Base-by-base conservation (phyloP, 2,113 vertebrate species). In the Salvelinus fontinalis region DNA sequence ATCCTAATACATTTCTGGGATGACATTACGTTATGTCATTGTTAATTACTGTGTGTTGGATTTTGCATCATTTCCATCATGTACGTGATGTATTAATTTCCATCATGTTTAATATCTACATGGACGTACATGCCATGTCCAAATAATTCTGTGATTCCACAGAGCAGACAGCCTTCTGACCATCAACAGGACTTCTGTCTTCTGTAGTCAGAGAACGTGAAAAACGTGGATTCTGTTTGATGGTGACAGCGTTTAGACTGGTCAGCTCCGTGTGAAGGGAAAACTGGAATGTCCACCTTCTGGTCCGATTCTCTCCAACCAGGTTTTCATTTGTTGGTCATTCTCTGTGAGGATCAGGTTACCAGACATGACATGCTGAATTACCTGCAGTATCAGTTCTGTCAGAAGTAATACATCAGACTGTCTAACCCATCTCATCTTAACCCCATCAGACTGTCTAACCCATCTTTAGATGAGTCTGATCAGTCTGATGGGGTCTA, bases 281-380 rank as follows among this genome's bases (percentile, higher is more conserved):
- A 67, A 80, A 79, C 59, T 67, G 90, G 91, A 94, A 94, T 31
- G 29, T 3, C 29, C 86, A 90, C 89, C 91, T 92, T 91, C 92
- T 85, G 87, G 86, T 88, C 81, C 71, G 86, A 83, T 87, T 86
- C 89, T 94, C 95, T 95, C 94, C 94, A 94, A 95, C 94, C 91
- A 93, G 91, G 92, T 82, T 74, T 84, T n/a, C n/a, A n/a, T n/a
- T n/a, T n/a, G n/a, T n/a, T n/a, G 24, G 24, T 91, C 91, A 77
- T 89, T 92, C 88, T 88, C 81, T 92, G 77, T 83, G 64, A 74
- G 90, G 92, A 83, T 95, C 94, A 92, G 83, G 92, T 96, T 95
- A 93, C 93, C 67, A 90, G 92, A 92, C 90, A 89, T 62, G 88
- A 92, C 89, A 90, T 91, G 89, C 92, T 82, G 91, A 92, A 92